Evolutionary conservation across 1,140 invertebrate species (phyloP).

Genomic region (Cotesia glomerata): DNA sequence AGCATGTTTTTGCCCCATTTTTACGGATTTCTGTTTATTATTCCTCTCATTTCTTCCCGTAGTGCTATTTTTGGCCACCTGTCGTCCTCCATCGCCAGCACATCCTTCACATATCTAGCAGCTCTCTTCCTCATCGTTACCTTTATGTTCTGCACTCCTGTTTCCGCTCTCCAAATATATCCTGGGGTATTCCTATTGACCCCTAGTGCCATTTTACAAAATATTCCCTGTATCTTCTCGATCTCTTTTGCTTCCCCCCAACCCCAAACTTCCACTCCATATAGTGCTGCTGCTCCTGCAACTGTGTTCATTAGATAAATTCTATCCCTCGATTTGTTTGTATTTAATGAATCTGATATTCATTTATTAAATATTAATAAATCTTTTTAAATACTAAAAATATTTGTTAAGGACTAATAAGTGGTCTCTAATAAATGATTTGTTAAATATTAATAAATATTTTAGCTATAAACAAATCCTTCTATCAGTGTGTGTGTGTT

Average conservation of each 20-base stretch:
- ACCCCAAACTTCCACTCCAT: constrained; percentile 24
- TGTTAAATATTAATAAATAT: no score
- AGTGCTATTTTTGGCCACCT: background rate
- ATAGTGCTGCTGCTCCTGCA: constrained; percentile 3
- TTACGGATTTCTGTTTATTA: background rate
- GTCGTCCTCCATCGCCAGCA: background rate
- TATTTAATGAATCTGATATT: no score
- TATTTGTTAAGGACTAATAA: no score
- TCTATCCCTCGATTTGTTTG: background rate
- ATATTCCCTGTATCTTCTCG: background rate
- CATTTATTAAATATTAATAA: no score
- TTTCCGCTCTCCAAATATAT: background rate
- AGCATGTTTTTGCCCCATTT: background rate
- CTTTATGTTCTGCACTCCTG: background rate
- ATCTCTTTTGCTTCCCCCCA: constrained; percentile 4
- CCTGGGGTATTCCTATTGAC: no score
- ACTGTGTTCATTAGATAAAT: constrained; percentile 13
- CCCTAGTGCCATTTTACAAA: no score
- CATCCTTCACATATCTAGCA: background rate
- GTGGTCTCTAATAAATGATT: no score
- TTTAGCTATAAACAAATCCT: no score
- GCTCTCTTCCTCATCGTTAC: background rate
- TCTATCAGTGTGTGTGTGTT: no score
- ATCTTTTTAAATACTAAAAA: no score
- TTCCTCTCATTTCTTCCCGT: background rate